A percentile compares a stretch with the other conserved stretches of the same genome.
Evolutionary conservation across 2,113 vertebrate species (phyloP).

Genomic region (Proterorhinus semilunaris): DNA sequence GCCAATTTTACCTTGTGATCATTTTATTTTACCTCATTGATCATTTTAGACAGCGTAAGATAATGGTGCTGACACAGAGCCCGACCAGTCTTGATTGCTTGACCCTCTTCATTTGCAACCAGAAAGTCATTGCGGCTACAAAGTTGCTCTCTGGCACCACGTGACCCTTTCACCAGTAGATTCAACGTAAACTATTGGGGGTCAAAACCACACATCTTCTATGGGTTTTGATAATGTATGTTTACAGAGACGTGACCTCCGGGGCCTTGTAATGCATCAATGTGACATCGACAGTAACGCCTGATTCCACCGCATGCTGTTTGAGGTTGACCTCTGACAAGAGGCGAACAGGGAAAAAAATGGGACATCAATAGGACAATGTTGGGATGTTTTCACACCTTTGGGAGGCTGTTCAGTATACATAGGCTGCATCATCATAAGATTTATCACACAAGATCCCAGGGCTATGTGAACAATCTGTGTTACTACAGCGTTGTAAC

Average conservation of each 20-base stretch:
- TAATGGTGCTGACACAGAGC: conserved; percentile 83
- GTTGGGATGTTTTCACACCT: conserved; percentile 68
- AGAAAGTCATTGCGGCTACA: conserved; percentile 75
- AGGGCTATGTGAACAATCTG: conserved; percentile 20
- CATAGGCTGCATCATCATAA: conserved; percentile 50
- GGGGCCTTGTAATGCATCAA: conserved; percentile 92
- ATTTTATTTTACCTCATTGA: conserved; percentile 88
- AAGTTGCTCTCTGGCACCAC: conserved; percentile 66
- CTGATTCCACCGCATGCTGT: conserved; percentile 83
- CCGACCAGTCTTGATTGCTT: conserved; percentile 85
- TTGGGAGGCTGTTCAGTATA: conserved; percentile 60
- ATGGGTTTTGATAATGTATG: conserved; percentile 99
- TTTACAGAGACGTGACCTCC: conserved; percentile 96
- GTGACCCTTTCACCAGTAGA: conserved; percentile 59
- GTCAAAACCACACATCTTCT: conserved; percentile 87
- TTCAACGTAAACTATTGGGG: conserved; percentile 81
- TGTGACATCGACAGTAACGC: conserved; percentile 91
- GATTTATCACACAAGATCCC: conserved; percentile 46
- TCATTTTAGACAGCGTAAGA: conserved; percentile 87
- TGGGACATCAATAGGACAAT: conserved; percentile 75
- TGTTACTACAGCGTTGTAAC: conserved; percentile 36
- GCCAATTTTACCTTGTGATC: conserved; percentile 91
- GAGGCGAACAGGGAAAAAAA: conserved; percentile 67
- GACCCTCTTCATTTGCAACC: conserved; percentile 89
- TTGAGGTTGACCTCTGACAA: conserved; percentile 81